A percentile compares a stretch with the other conserved stretches of the same genome.
Evolutionary conservation across 2,113 vertebrate genomes (phyloP).

Genomic region (Scomber japonicus): DNA sequence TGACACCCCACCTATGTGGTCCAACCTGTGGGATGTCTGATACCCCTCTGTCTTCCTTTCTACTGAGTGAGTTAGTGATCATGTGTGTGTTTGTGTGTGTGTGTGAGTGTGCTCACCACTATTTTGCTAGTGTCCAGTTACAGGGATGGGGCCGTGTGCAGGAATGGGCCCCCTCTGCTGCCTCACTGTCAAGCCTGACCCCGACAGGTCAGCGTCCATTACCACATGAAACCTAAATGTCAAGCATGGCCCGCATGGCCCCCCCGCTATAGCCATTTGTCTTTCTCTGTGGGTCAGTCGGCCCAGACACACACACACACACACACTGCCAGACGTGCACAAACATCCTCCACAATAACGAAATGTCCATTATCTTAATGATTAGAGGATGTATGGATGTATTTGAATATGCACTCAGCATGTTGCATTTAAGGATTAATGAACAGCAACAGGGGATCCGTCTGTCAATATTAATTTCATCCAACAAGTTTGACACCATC

Average conservation of each 20-base stretch:
- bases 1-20: constrained; percentile 70
- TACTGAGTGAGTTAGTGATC: constrained; percentile 64
- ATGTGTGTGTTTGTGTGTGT: constrained; percentile 42
- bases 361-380: background rate
- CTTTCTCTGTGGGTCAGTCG: constrained; percentile 70
- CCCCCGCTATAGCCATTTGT: constrained; percentile 79
- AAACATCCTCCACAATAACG: constrained; percentile 4
- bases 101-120: constrained; percentile 47
- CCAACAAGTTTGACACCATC: constrained; percentile 20
- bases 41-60: constrained; percentile 62
- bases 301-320: constrained; percentile 38
- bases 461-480: background rate
- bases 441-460: background rate
- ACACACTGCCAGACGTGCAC: constrained; percentile 10
- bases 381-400: background rate
- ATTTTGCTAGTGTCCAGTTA: constrained; percentile 81
- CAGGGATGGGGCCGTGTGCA: constrained; percentile 65
- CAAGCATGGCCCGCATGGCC: constrained; percentile 67
- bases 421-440: no score
- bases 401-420: background rate
- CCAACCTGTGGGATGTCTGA: constrained; percentile 67
- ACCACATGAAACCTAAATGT: constrained; percentile 81
- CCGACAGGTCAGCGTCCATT: constrained; percentile 79
- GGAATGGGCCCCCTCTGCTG: constrained; percentile 71
- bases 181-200: constrained; percentile 78